These are phyloP conservation scores for Agonum fuliginosum DNA, from an alignment of 2,888 invertebrate genomes.

Conservation along the genomic window DNA sequence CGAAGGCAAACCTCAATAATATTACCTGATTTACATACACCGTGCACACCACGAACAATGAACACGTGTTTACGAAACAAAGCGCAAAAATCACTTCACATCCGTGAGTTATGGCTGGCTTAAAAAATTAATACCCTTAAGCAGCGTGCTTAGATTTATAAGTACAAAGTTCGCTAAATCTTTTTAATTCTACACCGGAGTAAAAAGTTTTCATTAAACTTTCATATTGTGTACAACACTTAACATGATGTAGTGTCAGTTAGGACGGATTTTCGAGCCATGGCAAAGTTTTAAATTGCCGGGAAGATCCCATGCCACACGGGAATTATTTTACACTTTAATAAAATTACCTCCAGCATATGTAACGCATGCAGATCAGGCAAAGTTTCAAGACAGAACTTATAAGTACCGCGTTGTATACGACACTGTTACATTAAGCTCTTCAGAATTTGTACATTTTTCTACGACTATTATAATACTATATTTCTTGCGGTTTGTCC, in stretches of 20 bases:
- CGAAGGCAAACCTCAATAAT: too few relatives aligned
- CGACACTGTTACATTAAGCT: too few relatives aligned
- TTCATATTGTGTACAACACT: slow-evolving; percentile 32
- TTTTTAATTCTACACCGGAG: slow-evolving; percentile 1
- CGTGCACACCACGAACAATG: too few relatives aligned
- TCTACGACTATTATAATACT: too few relatives aligned
- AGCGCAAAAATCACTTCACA: too few relatives aligned
- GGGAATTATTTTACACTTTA: background rate
- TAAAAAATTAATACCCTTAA: slow-evolving; percentile 58
- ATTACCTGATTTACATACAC: background rate
- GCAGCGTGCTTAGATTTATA: slow-evolving; percentile 54
- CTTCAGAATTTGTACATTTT: too few relatives aligned
- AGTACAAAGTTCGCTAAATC: slow-evolving; percentile 42
- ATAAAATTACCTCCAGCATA: background rate
- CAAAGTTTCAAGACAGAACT: background rate
- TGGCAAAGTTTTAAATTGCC: slow-evolving; percentile 1
- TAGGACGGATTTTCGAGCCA: background rate
- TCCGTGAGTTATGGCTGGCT: slow-evolving; percentile 46
- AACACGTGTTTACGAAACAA: too few relatives aligned
- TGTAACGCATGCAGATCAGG: background rate
- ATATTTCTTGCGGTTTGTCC: too few relatives aligned
- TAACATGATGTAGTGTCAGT: background rate
- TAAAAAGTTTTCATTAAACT: slow-evolving; percentile 47
- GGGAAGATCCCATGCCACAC: background rate
- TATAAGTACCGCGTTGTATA: too few relatives aligned